Percentiles rank a stretch among this genome's conserved stretches.
These are phyloP conservation scores for Sipha maydis DNA, from an alignment of 2,888 invertebrate genomes.

Conservation along the genomic window DNA sequence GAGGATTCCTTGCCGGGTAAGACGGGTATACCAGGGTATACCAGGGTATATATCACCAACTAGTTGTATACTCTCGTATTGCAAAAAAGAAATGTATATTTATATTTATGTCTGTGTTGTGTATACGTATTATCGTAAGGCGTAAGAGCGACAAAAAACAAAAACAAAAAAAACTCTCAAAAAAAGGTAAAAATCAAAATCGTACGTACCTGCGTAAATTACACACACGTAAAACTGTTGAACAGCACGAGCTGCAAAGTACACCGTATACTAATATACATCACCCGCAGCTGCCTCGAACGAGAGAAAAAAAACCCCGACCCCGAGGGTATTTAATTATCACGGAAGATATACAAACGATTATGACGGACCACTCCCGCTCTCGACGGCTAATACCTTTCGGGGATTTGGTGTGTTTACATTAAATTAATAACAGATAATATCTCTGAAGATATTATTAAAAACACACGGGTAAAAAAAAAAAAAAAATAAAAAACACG, in stretches of 20 bases:
- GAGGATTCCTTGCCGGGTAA: not conserved
- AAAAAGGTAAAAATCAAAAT: slow-evolving; percentile 50
- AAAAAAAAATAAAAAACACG: slow-evolving; percentile 6
- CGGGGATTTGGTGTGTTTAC: slow-evolving; percentile 55
- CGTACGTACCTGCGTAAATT: not conserved
- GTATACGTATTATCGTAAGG: too few species aligned
- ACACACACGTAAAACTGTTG: not conserved
- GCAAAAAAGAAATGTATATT: too few species aligned
- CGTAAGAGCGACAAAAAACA: not conserved
- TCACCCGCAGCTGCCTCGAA: slow-evolving; percentile 41
- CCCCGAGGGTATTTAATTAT: slow-evolving; percentile 61
- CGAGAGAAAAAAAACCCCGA: slow-evolving; percentile 15
- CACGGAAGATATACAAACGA: slow-evolving; percentile 52
- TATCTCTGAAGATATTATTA: slow-evolving; percentile 54
- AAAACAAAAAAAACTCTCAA: slow-evolving; percentile 3
- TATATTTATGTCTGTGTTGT: not conserved
- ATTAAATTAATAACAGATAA: slow-evolving; percentile 59
- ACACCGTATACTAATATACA: slow-evolving; percentile 32
- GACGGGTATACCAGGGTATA: too few species aligned
- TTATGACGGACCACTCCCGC: slow-evolving; percentile 62
- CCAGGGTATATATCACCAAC: too few species aligned
- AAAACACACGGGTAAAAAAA: slow-evolving; percentile 5
- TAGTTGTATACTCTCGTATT: too few species aligned
- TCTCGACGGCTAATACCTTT: slow-evolving; percentile 42
- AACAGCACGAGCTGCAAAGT: slow-evolving; percentile 10